phyloP scores from a whole-genome alignment of 2,888 invertebrate genomes.

The Thecophora atra region DNA sequence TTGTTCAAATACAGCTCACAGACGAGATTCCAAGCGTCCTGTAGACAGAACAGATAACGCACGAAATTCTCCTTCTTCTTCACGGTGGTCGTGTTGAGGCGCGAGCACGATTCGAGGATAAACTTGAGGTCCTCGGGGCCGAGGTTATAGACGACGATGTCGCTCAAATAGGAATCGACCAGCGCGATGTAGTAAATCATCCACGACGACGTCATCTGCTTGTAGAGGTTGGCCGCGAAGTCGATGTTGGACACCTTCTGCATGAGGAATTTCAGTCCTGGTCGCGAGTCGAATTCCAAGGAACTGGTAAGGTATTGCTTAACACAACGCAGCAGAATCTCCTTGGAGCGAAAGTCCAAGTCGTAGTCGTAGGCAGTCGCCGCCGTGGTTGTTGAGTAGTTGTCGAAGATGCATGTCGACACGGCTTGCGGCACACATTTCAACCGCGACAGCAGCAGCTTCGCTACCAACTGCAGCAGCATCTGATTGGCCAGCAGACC shows the following conservation, averaged over 20 bases:
- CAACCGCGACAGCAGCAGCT: constrained; percentile 82
- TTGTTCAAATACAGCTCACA: constrained; percentile 70
- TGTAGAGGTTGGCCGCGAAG: constrained; percentile 89
- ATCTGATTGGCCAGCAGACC: constrained; percentile 93
- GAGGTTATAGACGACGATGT: constrained; percentile 73
- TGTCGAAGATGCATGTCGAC: constrained; percentile 66
- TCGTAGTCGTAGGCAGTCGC: constrained; percentile 66
- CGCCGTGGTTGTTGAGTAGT: constrained; percentile 65
- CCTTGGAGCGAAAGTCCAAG: constrained; percentile 67
- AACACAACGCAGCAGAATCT: constrained; percentile 79
- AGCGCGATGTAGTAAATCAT: constrained; percentile 87
- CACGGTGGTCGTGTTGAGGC: constrained; percentile 68
- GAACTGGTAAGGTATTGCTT: constrained; percentile 85
- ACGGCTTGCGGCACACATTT: constrained; percentile 71
- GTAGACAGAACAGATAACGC: constrained; percentile 71
- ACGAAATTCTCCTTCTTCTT: constrained; percentile 71
- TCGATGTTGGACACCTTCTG: constrained; percentile 91
- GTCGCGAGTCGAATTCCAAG: constrained; percentile 87
- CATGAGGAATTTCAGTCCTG: constrained; percentile 91
- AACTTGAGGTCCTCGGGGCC: constrained; percentile 72
- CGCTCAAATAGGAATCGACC: constrained; percentile 83
- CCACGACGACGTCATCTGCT: constrained; percentile 92
- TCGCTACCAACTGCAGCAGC: constrained; percentile 89
- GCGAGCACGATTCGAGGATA: constrained; percentile 71
- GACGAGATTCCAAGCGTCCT: constrained; percentile 72